These are phyloP conservation scores for Mastacembelus armatus DNA, from an alignment of 2,797 vertebrate genomes.

Conservation along the genomic window DNA sequence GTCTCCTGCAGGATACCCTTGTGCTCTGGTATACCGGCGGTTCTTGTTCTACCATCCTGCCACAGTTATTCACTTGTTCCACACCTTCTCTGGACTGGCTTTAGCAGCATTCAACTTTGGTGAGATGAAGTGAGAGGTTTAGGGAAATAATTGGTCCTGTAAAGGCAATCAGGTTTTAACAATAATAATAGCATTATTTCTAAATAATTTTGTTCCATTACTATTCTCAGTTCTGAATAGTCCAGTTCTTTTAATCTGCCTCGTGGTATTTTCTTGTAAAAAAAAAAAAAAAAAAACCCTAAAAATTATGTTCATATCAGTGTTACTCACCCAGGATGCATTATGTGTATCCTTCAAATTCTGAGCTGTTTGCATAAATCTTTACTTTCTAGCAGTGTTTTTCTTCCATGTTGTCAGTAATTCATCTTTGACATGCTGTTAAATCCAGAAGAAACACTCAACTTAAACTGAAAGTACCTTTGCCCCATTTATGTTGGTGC, in stretches of 20 bases:
- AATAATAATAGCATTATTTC: neutral
- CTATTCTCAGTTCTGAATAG: neutral
- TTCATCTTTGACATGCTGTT: neutral
- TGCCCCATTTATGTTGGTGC: neutral
- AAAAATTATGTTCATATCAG: neutral
- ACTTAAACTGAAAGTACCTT: neutral
- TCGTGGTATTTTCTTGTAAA: neutral
- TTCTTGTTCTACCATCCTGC: slow-evolving; percentile 92
- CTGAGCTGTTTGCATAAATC: neutral
- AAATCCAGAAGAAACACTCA: neutral
- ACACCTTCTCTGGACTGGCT: slow-evolving; percentile 90
- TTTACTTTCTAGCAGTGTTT: neutral
- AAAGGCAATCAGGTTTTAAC: neutral
- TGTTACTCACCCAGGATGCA: neutral
- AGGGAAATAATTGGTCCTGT: neutral
- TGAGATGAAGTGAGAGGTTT: slow-evolving; percentile 71
- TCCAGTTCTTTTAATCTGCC: neutral
- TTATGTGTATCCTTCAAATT: neutral
- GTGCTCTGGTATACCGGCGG: slow-evolving; percentile 91
- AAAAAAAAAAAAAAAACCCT: no score
- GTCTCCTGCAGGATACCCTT: slow-evolving; percentile 89
- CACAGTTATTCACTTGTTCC: slow-evolving; percentile 92
- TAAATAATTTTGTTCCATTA: neutral
- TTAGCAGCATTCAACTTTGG: slow-evolving; percentile 98
- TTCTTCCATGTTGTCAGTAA: neutral